phyloP scores from a whole-genome alignment of 2,113 vertebrate genomes.

The Pantherophis guttatus region DNA sequence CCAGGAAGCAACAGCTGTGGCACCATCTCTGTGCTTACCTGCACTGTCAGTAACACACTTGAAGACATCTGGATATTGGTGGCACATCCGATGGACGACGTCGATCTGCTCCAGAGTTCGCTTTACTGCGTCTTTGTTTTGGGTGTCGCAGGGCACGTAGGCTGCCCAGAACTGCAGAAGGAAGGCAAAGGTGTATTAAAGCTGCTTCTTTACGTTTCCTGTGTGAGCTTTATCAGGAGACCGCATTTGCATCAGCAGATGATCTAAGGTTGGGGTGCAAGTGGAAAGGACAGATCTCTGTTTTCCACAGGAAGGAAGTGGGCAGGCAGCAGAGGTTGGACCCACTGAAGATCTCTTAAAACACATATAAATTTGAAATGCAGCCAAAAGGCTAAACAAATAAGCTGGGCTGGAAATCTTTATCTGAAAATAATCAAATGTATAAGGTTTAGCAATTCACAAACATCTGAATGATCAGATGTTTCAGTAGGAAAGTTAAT shows the following conservation, averaged over 20 bases:
- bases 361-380: background rate
- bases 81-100: conserved; percentile 85
- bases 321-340: background rate
- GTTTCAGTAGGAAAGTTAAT: background rate
- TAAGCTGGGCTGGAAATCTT: background rate
- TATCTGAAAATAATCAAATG: background rate
- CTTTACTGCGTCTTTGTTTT: conserved; percentile 86
- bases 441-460: background rate
- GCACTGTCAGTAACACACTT: conserved; percentile 69
- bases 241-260: no score
- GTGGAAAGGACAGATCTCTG: background rate
- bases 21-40: conserved; percentile 65
- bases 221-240: background rate
- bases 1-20: background rate
- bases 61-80: conserved; percentile 79
- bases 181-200: accelerated
- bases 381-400: background rate
- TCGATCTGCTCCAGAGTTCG: conserved; percentile 95
- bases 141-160: conserved; percentile 81
- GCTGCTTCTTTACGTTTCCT: background rate
- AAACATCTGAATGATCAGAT: background rate
- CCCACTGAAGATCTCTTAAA: background rate
- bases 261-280: no score
- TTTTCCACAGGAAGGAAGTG: background rate
- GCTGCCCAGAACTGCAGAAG: conserved; percentile 87